phyloP scores from a whole-genome alignment of 2,888 invertebrate genomes.

The Macrophya alboannulata region DNA sequence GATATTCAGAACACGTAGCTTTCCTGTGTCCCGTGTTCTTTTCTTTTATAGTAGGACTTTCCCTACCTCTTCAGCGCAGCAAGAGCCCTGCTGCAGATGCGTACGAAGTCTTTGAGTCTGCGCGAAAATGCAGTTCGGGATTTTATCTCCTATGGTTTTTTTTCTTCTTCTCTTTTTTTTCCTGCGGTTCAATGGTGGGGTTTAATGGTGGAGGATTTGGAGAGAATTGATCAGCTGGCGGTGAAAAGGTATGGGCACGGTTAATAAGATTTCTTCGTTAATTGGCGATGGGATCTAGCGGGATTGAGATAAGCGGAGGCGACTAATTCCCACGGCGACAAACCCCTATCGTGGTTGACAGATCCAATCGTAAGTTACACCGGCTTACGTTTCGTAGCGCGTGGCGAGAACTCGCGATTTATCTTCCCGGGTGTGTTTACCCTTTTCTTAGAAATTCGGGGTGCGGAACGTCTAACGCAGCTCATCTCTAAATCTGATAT shows the following conservation, averaged over 20 bases:
- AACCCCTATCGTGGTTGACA: slow-evolving; percentile 55
- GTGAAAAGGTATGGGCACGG: slow-evolving; percentile 35
- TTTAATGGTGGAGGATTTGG: slow-evolving; percentile 37
- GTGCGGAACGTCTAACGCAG: slow-evolving; percentile 44
- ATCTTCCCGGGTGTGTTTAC: slow-evolving; percentile 50
- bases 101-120: slow-evolving; percentile 16
- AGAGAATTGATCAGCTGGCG: slow-evolving; percentile 41
- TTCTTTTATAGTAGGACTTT: slow-evolving; percentile 46
- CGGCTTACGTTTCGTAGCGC: slow-evolving; percentile 47
- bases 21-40: slow-evolving; percentile 56
- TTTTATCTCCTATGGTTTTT: slow-evolving; percentile 25
- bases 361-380: slow-evolving; percentile 56
- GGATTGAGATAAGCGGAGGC: slow-evolving; percentile 53
- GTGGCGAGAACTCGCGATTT: slow-evolving; percentile 50
- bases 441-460: slow-evolving; percentile 50
- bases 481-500: slow-evolving; percentile 55
- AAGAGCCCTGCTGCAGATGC: slow-evolving; percentile 39
- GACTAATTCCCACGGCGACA: slow-evolving; percentile 55
- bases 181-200: slow-evolving; percentile 20
- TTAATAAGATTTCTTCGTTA: slow-evolving; percentile 51
- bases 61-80: slow-evolving; percentile 22
- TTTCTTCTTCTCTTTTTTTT: not conserved
- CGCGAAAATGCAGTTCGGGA: slow-evolving; percentile 25
- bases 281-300: slow-evolving; percentile 53
- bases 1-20: slow-evolving; percentile 73